phyloP scores from a whole-genome alignment of 2,888 invertebrate species.

The Neuroscelio doddi region DNA sequence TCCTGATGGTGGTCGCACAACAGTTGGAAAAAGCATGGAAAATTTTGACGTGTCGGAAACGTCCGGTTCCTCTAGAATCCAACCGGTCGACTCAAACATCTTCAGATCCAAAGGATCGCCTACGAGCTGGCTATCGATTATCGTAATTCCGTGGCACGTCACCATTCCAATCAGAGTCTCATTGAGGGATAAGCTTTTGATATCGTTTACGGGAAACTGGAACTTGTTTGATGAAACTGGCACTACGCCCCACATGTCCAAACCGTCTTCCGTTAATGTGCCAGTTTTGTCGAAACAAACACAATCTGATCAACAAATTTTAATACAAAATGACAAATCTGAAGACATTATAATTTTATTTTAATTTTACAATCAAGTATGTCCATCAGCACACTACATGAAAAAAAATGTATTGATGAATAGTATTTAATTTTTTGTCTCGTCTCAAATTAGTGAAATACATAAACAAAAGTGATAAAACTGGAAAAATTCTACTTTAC shows the following conservation, averaged over 20 bases:
- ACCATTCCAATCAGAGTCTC: conserved; percentile 86
- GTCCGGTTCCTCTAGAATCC: conserved; percentile 91
- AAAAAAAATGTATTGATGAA: too few species aligned
- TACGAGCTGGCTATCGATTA: conserved; percentile 88
- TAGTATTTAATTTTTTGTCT: too few species aligned
- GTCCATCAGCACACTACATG: too few species aligned
- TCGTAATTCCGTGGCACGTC: conserved; percentile 93
- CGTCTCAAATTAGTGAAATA: too few species aligned
- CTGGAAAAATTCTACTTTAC: too few species aligned
- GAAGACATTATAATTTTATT: too few species aligned
- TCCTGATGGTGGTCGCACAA: conserved; percentile 81
- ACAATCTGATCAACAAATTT: too few species aligned
- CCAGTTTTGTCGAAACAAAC: conserved; percentile 97
- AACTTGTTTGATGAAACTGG: conserved; percentile 75
- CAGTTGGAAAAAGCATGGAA: conserved; percentile 89
- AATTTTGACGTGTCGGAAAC: conserved; percentile 88
- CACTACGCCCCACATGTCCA: conserved; percentile 95
- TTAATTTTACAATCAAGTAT: too few species aligned
- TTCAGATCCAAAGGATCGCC: conserved; percentile 97
- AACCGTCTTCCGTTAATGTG: conserved; percentile 95
- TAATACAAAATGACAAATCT: too few species aligned
- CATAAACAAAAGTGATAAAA: too few species aligned
- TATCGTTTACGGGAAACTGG: conserved; percentile 73
- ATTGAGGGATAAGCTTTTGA: conserved; percentile 73
- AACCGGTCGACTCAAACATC: conserved; percentile 97